Evolutionary conservation across 2,797 vertebrate genomes (phyloP), one percentile per base, ranked within the genome.

Genomic region (Aulostomus chinensis): DNA sequence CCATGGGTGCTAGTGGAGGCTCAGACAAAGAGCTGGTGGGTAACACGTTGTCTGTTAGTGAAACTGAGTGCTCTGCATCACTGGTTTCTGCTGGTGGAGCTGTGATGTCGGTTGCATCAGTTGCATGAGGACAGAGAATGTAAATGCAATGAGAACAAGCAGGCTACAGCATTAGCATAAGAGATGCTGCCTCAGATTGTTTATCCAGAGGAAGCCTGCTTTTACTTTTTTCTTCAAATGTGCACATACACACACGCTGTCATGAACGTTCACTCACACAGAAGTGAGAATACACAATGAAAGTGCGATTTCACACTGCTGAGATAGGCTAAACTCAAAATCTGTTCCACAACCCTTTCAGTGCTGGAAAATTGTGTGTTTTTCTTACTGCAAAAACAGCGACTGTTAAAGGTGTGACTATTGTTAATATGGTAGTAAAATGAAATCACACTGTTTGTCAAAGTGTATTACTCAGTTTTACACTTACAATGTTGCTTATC

Each of bases 111-210:
- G 70, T 59, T 54, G 72, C 58, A 57, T 77, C 66, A 58, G 72
- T 55, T 56, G 62, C 65, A 54, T 34, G 58, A 75, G 74, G 74
- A 80, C 50, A 67, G 63, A 72, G 51, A 73, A 81, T 74, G 62
- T 71, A 77, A 86, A 81, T 73, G 58, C 60, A 55, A 63, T 77
- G 74, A 83, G 68, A 76, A 80, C 48, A 73, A 74, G 81, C 48
- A 36, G 47, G 69, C 48, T 52, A 35, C 55, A 9, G 37, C 60
- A 85, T 88, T 89, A 86, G 69, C 87, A 90, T 88, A 81, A 68
- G 80, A 86, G 77, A 85, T 88, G 87, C 86, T 88, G 86, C 77
- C 80, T 90, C 85, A 86, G 84, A 87, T 84, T 88, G 81, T 88
- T 89, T 87, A 81, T 84, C 71, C 69, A 79, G 72, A 81, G 76